Percentiles rank a stretch among this genome's conserved stretches.
Conservation (phyloP, 2,113 vertebrate genomes). For the Carollia perspicillata region DNA sequence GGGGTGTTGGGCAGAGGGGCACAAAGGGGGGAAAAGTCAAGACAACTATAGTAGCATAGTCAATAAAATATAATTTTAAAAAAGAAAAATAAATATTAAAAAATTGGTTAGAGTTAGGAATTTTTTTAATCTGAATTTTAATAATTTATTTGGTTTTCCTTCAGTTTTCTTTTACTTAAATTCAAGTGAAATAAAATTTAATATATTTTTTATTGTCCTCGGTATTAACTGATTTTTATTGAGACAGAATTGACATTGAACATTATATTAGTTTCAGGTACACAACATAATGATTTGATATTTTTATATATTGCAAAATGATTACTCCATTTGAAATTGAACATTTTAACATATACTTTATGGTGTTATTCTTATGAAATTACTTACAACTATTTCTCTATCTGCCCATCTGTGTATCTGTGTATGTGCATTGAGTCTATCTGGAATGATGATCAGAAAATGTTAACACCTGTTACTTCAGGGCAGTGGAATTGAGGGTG, state of each 20-base stretch:
- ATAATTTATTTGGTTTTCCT: not conserved
- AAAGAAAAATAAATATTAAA: too few relatives aligned
- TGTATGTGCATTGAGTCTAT: not conserved
- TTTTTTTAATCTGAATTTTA: not conserved
- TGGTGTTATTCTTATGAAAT: not conserved
- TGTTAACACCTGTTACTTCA: not conserved
- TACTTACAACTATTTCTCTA: not conserved
- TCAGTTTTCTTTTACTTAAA: not conserved
- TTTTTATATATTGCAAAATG: not conserved
- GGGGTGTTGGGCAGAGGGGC: too few relatives aligned
- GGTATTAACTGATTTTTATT: not conserved
- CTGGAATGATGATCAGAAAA: not conserved
- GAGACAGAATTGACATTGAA: not conserved
- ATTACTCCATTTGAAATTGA: not conserved
- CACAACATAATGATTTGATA: not conserved
- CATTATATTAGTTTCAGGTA: not conserved
- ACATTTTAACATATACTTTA: not conserved
- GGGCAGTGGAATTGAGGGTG: not conserved
- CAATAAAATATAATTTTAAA: too few relatives aligned
- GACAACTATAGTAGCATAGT: too few relatives aligned
- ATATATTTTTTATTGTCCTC: not conserved
- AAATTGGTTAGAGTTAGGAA: not conserved
- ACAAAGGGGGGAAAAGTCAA: too few relatives aligned
- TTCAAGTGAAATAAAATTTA: not conserved
- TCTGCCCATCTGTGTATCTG: not conserved